phyloP scores from a whole-genome alignment of 2,888 invertebrate genomes.

The Platerodrilus igneus region DNA sequence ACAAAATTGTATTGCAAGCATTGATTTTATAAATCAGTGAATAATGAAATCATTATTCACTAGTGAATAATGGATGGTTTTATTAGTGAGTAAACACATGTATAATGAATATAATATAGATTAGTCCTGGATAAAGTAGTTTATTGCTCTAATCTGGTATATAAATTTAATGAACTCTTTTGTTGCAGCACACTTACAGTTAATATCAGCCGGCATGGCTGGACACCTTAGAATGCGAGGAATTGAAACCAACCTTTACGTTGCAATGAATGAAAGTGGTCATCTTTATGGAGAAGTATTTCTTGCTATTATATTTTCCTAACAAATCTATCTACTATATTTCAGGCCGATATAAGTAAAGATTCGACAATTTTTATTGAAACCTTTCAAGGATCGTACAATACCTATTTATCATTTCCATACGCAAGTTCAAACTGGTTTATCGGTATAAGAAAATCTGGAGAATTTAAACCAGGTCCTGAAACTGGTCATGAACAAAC shows the following conservation, averaged over 20 bases:
- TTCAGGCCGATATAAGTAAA: conserved; percentile 43
- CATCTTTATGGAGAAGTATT: conserved; percentile 55
- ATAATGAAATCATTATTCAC: too few relatives aligned
- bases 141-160: conserved; percentile 11
- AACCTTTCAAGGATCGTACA: conserved; percentile 52
- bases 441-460: conserved; percentile 57
- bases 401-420: conserved; percentile 54
- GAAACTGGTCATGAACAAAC: conserved; percentile 56
- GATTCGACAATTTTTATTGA: conserved; percentile 55
- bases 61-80: too few relatives aligned
- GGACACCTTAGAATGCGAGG: conserved; percentile 56
- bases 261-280: conserved; percentile 57
- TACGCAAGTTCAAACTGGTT: conserved; percentile 57
- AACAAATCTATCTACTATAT: too few relatives aligned
- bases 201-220: conserved; percentile 49
- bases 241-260: conserved; percentile 52
- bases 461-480: conserved; percentile 54
- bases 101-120: too few relatives aligned
- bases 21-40: too few relatives aligned
- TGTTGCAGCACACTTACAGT: conserved; percentile 51
- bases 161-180: too few relatives aligned
- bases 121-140: too few relatives aligned
- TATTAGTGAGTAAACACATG: too few relatives aligned
- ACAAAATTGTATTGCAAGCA: too few relatives aligned
- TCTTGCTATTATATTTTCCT: conserved; percentile 20